Conservation (phyloP, 2,113 vertebrate species). For the Perognathus longimembris region DNA sequence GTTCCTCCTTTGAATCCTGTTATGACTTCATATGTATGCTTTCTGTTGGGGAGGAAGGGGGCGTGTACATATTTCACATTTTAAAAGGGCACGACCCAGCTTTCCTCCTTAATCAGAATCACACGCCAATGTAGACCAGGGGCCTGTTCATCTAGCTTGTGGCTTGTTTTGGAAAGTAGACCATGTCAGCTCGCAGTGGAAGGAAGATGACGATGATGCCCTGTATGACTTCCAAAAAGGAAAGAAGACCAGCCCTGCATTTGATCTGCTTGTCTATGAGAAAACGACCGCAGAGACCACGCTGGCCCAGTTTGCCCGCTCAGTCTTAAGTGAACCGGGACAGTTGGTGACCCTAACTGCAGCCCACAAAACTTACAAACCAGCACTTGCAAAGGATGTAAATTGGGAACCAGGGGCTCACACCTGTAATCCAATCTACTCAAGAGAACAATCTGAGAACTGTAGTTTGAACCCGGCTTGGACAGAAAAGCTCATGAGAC, state of each 20-base stretch:
- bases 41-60: not conserved
- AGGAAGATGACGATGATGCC: constrained; percentile 36
- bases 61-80: constrained; percentile 47
- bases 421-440: too few relatives aligned
- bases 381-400: not conserved
- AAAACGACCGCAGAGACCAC: not conserved
- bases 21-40: constrained; percentile 47
- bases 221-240: not conserved
- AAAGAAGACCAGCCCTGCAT: not conserved
- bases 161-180: constrained; percentile 59
- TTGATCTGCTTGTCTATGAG: constrained; percentile 23
- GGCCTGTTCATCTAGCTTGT: not conserved
- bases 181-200: not conserved
- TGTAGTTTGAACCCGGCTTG: too few relatives aligned
- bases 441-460: too few relatives aligned
- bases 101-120: constrained; percentile 51
- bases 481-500: too few relatives aligned
- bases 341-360: not conserved
- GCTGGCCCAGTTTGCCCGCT: not conserved
- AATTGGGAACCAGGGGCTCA: too few relatives aligned
- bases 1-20: constrained; percentile 41
- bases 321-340: not conserved
- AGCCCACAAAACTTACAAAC: not conserved
- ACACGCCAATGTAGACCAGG: constrained; percentile 47
- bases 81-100: constrained; percentile 33